Evolutionary conservation across 2,888 invertebrate species (phyloP), one percentile per base, ranked within the genome.

Genomic region (Cerceris rybyensis): DNA sequence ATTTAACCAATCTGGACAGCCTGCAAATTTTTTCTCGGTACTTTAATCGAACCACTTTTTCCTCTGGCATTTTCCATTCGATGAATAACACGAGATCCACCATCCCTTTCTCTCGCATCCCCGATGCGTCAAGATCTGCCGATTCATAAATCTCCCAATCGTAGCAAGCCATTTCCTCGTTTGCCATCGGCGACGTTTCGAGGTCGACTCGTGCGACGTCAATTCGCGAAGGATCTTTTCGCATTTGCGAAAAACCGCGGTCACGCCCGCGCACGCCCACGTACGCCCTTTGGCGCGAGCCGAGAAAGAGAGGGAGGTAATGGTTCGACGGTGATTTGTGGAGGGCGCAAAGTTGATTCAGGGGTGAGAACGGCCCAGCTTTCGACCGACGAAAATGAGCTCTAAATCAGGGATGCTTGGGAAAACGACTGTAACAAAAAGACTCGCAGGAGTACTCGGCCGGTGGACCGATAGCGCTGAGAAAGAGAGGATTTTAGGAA

Each of bases 381-480:
- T 84, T 83, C 81, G 84, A 75, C 79, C 83, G 84, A 84, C 80
- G 83, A 89, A 87, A 90, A 90, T 88, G 87, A 89, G 87, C 86
- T 88, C 80, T 81, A 82, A 85, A 87, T 89, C 88, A 85, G 81
- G 81, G 74, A 81, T 76, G 79, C 81, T 81, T 76, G 73, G 80
- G 79, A 75, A 70, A 82, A 76, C 80, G 83, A 77, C 74, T 78
- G 85, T 82, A 85, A 72, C 70, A 84, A 85, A 87, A 87, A 85
- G 82, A 83, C 59, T 70, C 17, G 61, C 68, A 75, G 55, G 63
- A 67, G 70, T 60, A 58, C 54, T 65, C 54, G 46, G 57, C 57
- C 67, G 83, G 79, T 76, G 78, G 78, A 50, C 39, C 55, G 63
- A 39, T 43, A 13, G 9, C 9, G 43, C 49, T 6, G 7, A 42